Evolutionary conservation across 2,888 invertebrate genomes (phyloP), one percentile per base, ranked within the genome.

Genomic region (Ditylenchus weischeri): DNA sequence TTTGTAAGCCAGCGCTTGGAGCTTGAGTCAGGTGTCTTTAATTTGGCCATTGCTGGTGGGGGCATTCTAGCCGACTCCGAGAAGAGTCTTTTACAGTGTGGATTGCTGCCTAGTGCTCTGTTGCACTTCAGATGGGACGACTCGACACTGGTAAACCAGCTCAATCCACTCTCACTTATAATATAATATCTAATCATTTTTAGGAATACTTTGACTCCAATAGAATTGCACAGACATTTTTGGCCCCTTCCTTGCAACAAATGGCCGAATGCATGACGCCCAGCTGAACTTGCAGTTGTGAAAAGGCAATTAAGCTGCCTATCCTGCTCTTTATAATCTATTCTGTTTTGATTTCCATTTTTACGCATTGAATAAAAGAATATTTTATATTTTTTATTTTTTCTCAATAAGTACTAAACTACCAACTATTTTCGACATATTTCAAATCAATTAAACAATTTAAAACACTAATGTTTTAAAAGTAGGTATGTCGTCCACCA

Each of bases 21-120:
- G 2, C 50, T 65, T 8, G 62, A 65, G 10, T 49, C 57, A 38
- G 66, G 69, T 3, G 68, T 68, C 43, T 81, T 78, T 66, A 35
- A 62, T 13, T 69, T 81, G 23, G 69, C 67, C n/a, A 76, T 75
- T 50, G 68, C 74, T 1, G 62, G 67, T 1, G 29, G 23, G 19
- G n/a, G 50, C 15, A 21, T 57, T 48, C 43, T 43, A 1, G 49
- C 59, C 64, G 90, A 90, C 75, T 86, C 87, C 50, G 89, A 89
- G 51, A 89, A 88, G 78, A 89, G 89, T 57, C 86, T 95, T 79
- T 87, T 89, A 0, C 90, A 93, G 80, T 86, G 90, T 62, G 87
- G 89, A 76, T 86, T 94, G 71, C 90, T 91, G 75, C 93, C 93
- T 51, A 90, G 92, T 5, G 88, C 89, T 54, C 87, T 92, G 78